phyloP scores from a whole-genome alignment of 2,797 vertebrate species.

The Scyliorhinus canicula region DNA sequence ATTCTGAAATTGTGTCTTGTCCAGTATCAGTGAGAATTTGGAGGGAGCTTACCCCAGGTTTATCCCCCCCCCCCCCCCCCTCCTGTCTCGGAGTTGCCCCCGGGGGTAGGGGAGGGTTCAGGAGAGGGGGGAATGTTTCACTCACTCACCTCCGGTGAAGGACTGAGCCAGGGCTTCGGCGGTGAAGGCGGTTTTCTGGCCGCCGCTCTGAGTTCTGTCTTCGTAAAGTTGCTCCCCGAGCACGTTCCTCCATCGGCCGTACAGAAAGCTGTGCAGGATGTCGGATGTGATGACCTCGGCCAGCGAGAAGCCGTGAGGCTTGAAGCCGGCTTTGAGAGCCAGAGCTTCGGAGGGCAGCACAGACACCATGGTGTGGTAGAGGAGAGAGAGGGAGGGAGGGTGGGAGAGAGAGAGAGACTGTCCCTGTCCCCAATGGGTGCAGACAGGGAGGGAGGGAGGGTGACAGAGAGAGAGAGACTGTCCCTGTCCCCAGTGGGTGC shows the following conservation, averaged over 20 bases:
- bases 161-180: slow-evolving; percentile 92
- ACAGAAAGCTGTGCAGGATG: slow-evolving; percentile 95
- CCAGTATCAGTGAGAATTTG: background rate
- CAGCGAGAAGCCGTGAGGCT: slow-evolving; percentile 74
- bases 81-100: no score
- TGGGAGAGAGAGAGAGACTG: no score
- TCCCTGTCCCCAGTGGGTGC: no score
- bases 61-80: no score
- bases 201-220: slow-evolving; percentile 66
- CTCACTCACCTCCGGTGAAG: slow-evolving; percentile 80
- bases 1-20: no score
- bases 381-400: background rate
- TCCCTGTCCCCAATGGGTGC: no score
- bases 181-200: slow-evolving; percentile 87
- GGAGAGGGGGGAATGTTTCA: background rate
- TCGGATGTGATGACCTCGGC: slow-evolving; percentile 97
- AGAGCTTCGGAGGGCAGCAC: slow-evolving; percentile 82
- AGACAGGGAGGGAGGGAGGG: no score
- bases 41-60: no score
- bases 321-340: slow-evolving; percentile 81
- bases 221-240: slow-evolving; percentile 84
- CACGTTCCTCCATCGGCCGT: slow-evolving; percentile 92
- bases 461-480: no score
- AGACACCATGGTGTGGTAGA: slow-evolving; percentile 72
- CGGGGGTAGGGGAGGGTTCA: no score